Evolutionary conservation across 2,888 invertebrate genomes (phyloP).

Genomic region (Bombylius major): DNA sequence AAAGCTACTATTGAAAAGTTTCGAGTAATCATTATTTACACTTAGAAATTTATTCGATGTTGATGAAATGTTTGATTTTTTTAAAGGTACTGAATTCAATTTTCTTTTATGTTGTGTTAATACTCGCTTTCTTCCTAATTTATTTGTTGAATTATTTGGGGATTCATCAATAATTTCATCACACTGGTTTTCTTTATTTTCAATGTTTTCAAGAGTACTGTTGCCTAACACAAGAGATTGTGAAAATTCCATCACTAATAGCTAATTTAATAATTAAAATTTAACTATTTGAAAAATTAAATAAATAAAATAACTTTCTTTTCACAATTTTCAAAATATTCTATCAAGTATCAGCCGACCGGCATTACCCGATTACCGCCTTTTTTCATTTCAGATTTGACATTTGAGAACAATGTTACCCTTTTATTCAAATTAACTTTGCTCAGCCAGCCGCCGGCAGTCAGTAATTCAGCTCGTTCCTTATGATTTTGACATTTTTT

Average conservation of each 20-base stretch:
- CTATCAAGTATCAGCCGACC: too few relatives aligned
- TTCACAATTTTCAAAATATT: too few relatives aligned
- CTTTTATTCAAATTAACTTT: too few relatives aligned
- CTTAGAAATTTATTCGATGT: constrained; percentile 1
- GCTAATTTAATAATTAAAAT: too few relatives aligned
- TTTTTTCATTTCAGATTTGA: too few relatives aligned
- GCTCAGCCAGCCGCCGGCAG: too few relatives aligned
- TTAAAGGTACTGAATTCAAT: background rate
- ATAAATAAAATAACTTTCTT: too few relatives aligned
- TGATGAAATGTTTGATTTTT: background rate
- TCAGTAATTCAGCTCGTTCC: too few relatives aligned
- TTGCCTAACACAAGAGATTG: constrained; percentile 31
- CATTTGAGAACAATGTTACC: too few relatives aligned
- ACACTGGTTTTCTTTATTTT: constrained; percentile 21
- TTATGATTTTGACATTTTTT: too few relatives aligned
- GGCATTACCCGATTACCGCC: too few relatives aligned
- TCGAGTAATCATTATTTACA: constrained; percentile 20
- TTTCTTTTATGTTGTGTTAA: background rate
- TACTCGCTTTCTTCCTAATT: constrained; percentile 1
- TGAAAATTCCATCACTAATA: constrained; percentile 27
- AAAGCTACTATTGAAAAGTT: constrained; percentile 29
- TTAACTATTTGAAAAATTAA: too few relatives aligned
- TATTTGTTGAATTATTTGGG: constrained; percentile 18
- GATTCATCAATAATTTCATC: constrained; percentile 25
- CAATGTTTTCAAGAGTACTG: constrained; percentile 29